Conservation (phyloP, 2,113 vertebrate species). For the Empidonax alnorum region DNA sequence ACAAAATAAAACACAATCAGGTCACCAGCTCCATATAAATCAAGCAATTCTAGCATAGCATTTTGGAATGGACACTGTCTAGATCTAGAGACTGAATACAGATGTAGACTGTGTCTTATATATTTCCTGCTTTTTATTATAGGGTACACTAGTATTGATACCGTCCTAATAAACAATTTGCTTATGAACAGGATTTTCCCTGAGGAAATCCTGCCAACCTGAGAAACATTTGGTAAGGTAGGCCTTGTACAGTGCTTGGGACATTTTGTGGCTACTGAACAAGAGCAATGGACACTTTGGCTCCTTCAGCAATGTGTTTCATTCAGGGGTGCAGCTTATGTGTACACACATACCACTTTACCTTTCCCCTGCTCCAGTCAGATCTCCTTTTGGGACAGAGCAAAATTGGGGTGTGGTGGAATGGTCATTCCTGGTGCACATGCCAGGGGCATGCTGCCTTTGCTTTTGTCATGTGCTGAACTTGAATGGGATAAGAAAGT, state of each 20-base stretch:
- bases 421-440: background rate
- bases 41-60: background rate
- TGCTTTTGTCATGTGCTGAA: background rate
- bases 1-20: background rate
- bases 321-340: background rate
- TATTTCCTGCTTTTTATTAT: background rate
- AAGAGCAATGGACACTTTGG: background rate
- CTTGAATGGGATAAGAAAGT: background rate
- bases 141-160: background rate
- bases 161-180: background rate
- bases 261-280: background rate
- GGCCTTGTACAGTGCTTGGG: background rate
- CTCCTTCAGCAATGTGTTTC: background rate
- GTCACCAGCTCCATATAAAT: background rate
- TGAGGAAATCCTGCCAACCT: background rate
- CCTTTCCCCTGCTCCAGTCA: background rate
- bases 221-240: background rate
- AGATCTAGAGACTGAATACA: background rate
- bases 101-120: background rate
- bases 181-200: background rate
- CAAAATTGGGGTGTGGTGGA: background rate
- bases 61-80: background rate
- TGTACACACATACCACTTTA: fast-evolving
- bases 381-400: background rate
- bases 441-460: background rate